phyloP scores from a whole-genome alignment of 2,113 vertebrate species.

The Picathartes gymnocephalus region DNA sequence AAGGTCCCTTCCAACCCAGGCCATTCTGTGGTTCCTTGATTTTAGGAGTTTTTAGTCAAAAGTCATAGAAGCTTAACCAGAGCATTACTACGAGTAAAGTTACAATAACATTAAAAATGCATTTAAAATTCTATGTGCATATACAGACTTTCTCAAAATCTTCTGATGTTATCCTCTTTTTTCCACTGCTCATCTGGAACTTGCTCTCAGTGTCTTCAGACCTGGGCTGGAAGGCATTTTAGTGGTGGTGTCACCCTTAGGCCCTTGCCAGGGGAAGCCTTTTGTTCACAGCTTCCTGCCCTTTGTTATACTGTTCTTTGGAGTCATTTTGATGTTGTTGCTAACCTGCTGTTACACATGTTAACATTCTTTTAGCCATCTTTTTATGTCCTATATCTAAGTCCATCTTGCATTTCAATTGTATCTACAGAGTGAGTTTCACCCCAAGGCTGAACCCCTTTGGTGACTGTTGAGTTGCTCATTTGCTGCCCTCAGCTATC shows the following conservation, averaged over 20 bases:
- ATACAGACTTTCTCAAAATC: background rate
- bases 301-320: background rate
- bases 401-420: background rate
- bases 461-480: background rate
- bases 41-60: background rate
- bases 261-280: background rate
- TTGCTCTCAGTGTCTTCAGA: background rate
- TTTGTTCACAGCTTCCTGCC: background rate
- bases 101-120: background rate
- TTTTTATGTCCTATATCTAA: background rate
- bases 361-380: background rate
- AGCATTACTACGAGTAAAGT: rapidly evolving
- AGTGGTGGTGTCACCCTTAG: background rate
- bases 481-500: background rate
- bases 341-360: background rate
- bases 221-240: background rate
- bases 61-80: background rate
- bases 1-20: background rate
- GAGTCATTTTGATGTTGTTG: background rate
- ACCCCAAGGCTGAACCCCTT: background rate
- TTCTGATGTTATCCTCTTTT: background rate
- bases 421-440: background rate
- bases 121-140: background rate
- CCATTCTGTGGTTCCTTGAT: background rate
- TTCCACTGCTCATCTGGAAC: background rate